Percentiles rank a stretch among this genome's conserved stretches.
Conservation (phyloP, 2,797 vertebrate genomes). For the Leptodactylus fallax region DNA sequence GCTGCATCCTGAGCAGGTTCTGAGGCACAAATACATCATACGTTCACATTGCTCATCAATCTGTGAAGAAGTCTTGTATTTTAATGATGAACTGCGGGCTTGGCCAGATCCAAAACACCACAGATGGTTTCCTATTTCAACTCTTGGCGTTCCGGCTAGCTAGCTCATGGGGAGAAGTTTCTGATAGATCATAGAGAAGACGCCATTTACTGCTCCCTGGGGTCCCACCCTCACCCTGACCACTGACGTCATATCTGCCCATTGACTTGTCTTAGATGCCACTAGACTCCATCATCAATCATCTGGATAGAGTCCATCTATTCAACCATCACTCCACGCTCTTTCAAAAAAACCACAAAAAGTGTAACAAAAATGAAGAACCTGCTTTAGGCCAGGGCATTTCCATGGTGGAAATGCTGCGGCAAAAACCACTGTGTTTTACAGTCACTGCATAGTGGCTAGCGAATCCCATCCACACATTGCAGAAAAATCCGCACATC, state of each 20-base stretch:
- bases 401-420: too few species aligned
- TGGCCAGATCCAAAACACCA: not conserved
- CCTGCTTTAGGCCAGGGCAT: not conserved
- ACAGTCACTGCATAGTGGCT: too few species aligned
- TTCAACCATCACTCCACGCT: too few species aligned
- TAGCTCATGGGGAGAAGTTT: not conserved
- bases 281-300: too few species aligned
- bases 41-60: not conserved
- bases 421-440: too few species aligned
- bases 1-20: not conserved
- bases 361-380: not conserved
- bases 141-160: not conserved
- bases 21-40: constrained; percentile 4
- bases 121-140: constrained; percentile 32
- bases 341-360: not conserved
- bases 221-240: not conserved
- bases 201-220: not conserved
- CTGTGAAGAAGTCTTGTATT: not conserved
- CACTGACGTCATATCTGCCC: not conserved
- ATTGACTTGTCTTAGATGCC: not conserved
- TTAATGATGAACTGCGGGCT: not conserved
- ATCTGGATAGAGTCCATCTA: not conserved
- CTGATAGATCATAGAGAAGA: not conserved
- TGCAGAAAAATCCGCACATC: too few species aligned
- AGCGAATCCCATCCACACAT: too few species aligned